These are phyloP conservation scores for Tanypteryx hageni DNA, from an alignment of 2,888 invertebrate genomes.

Conservation along the genomic window DNA sequence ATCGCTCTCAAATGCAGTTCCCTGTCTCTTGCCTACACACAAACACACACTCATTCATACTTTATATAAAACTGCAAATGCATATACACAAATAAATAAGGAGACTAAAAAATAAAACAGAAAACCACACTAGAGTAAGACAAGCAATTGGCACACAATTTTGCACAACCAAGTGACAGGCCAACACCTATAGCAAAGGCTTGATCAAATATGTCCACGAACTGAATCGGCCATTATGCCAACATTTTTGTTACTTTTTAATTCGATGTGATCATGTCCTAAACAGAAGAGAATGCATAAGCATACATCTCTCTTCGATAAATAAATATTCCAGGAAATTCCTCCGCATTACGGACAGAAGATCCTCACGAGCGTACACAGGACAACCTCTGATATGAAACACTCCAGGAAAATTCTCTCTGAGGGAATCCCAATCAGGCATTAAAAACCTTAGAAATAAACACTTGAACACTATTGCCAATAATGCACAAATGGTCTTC, in stretches of 20 bases:
- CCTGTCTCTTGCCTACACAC: neutral
- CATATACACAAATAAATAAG: slow-evolving; percentile 56
- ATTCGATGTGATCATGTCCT: slow-evolving; percentile 21
- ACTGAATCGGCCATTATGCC: slow-evolving; percentile 32
- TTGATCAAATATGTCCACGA: slow-evolving; percentile 40
- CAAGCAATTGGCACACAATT: slow-evolving; percentile 56
- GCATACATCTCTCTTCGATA: neutral
- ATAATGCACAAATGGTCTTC: neutral
- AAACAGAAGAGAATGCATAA: neutral
- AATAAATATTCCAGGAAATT: slow-evolving; percentile 6
- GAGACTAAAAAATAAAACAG: slow-evolving; percentile 21
- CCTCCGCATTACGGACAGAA: slow-evolving; percentile 24
- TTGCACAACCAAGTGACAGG: slow-evolving; percentile 52
- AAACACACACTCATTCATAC: slow-evolving; percentile 12
- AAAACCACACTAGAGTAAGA: slow-evolving; percentile 46
- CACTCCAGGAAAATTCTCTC: neutral
- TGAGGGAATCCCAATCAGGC: neutral
- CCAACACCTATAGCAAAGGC: slow-evolving; percentile 55
- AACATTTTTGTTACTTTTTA: slow-evolving; percentile 1
- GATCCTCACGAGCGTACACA: neutral
- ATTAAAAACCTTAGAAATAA: slow-evolving; percentile 13
- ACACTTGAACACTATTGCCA: slow-evolving; percentile 48
- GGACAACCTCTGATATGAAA: slow-evolving; percentile 14
- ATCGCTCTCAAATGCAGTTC: neutral
- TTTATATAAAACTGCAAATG: slow-evolving; percentile 19